Percentiles rank a stretch among this genome's conserved stretches.
These are phyloP conservation scores for Plestiodon gilberti DNA, from an alignment of 2,113 vertebrate genomes.

Conservation along the genomic window DNA sequence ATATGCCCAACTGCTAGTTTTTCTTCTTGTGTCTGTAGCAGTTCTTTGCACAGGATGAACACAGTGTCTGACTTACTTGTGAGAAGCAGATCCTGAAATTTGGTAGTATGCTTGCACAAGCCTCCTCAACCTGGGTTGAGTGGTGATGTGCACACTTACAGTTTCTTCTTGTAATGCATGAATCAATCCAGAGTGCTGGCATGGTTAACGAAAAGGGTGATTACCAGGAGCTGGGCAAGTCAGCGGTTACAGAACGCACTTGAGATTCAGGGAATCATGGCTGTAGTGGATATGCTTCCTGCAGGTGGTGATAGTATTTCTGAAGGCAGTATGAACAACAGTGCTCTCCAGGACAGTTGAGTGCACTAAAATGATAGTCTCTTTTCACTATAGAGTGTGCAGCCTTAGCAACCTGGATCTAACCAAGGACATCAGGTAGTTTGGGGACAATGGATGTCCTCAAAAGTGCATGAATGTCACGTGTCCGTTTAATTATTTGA, in stretches of 20 bases:
- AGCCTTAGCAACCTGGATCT: fast-evolving
- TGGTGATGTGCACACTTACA: not conserved
- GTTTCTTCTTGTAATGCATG: not conserved
- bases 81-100: not conserved
- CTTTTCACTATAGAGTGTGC: too few species aligned
- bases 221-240: not conserved
- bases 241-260: too few species aligned
- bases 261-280: not conserved
- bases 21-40: not conserved
- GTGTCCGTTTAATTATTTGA: not conserved
- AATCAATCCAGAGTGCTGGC: too few species aligned
- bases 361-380: not conserved
- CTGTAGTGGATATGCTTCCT: not conserved
- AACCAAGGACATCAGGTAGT: not conserved
- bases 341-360: not conserved
- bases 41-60: constrained; percentile 21
- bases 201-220: too few species aligned
- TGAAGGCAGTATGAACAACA: not conserved
- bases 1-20: too few species aligned
- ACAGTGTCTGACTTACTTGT: not conserved
- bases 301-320: not conserved
- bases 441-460: not conserved
- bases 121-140: not conserved
- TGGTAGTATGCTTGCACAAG: not conserved
- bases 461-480: not conserved